phyloP scores from a whole-genome alignment of 2,113 vertebrate genomes.

The Cercocebus atys region DNA sequence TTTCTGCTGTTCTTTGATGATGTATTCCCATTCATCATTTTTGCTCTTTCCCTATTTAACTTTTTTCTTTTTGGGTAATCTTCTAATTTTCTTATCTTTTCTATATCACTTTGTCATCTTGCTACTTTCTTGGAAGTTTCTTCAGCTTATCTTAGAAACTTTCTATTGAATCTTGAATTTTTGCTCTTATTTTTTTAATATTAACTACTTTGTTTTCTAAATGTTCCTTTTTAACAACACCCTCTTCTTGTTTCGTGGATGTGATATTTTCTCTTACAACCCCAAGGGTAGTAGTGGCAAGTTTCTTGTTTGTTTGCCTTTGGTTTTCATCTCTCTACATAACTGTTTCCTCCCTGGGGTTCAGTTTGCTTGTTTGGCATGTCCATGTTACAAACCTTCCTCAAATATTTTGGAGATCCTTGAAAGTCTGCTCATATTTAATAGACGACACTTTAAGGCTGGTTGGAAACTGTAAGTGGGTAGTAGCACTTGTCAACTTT shows the following conservation, averaged over 20 bases:
- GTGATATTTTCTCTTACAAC: neutral
- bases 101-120: neutral
- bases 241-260: neutral
- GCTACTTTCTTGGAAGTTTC: neutral
- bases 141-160: neutral
- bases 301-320: neutral
- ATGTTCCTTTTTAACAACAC: neutral
- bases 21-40: accelerated
- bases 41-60: neutral
- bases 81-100: neutral
- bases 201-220: neutral
- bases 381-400: neutral
- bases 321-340: neutral
- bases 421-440: neutral
- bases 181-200: neutral
- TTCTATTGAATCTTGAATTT: neutral
- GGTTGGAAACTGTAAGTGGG: neutral
- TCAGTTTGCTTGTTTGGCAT: neutral
- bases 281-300: neutral
- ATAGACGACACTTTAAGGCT: too few relatives aligned
- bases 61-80: neutral
- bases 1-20: neutral
- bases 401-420: neutral
- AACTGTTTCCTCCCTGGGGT: neutral
- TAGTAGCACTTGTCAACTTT: neutral